These are phyloP conservation scores for Tachuris rubrigastra DNA, from an alignment of 2,113 vertebrate species.

Conservation along the genomic window DNA sequence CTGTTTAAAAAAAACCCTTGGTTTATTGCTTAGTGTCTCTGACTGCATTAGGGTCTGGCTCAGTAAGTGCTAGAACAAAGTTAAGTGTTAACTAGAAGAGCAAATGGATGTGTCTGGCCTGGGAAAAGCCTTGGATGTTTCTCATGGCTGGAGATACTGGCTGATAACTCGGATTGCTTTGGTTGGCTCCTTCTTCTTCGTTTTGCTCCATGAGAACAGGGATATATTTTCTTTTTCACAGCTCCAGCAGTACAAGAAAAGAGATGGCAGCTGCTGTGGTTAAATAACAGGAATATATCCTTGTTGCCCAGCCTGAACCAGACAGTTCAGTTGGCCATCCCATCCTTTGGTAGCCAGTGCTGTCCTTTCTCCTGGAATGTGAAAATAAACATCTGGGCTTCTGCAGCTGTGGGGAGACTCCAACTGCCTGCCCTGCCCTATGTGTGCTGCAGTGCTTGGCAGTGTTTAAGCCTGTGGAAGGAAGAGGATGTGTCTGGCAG, in stretches of 20 bases:
- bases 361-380: neutral
- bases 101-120: neutral
- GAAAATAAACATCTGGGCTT: neutral
- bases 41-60: neutral
- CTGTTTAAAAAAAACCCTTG: neutral
- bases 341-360: neutral
- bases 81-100: neutral
- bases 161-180: constrained; percentile 21
- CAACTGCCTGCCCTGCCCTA: neutral
- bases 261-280: neutral
- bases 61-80: neutral
- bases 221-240: neutral
- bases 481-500: neutral
- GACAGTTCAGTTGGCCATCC: neutral
- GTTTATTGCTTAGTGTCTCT: neutral
- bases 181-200: neutral
- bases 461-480: neutral
- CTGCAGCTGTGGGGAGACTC: neutral
- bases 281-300: neutral
- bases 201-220: neutral
- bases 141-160: neutral
- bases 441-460: neutral
- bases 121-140: neutral
- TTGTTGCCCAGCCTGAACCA: neutral
- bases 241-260: neutral